Conservation (phyloP, 2,888 invertebrate genomes). For the Marasmarcha lunaedactyla region DNA sequence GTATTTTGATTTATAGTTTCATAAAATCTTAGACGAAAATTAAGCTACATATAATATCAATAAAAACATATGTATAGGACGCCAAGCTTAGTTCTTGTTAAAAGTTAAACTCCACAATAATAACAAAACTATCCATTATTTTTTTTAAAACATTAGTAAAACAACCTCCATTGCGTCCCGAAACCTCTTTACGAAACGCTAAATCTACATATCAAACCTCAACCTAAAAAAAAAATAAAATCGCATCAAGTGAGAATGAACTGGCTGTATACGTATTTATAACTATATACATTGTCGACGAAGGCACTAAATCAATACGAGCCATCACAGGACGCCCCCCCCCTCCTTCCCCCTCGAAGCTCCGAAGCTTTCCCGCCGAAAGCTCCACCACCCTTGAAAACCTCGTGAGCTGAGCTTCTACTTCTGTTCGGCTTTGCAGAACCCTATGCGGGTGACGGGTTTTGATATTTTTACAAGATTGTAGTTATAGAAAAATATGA, state of each 20-base stretch:
- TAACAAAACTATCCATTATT: no score
- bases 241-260: constrained; percentile 52
- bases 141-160: no score
- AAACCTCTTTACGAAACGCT: no score
- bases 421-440: constrained; percentile 68
- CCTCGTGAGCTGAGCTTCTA: constrained; percentile 70
- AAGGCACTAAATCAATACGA: constrained; percentile 73
- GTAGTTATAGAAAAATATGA: not conserved
- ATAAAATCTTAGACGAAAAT: no score
- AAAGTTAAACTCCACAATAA: no score
- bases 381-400: constrained; percentile 69
- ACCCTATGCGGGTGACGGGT: not conserved
- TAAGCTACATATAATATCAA: no score
- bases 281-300: constrained; percentile 66
- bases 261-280: constrained; percentile 48
- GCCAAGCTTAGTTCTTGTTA: no score
- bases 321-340: constrained; percentile 58
- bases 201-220: no score
- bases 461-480: not conserved
- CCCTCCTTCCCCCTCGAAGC: constrained; percentile 33
- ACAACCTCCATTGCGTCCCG: no score
- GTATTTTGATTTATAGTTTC: no score
- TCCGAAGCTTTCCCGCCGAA: constrained; percentile 64
- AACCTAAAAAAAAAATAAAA: constrained; percentile 4
- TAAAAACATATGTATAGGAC: no score